phyloP scores from a whole-genome alignment of 1,140 invertebrate genomes.

The Drosophila repletoides region DNA sequence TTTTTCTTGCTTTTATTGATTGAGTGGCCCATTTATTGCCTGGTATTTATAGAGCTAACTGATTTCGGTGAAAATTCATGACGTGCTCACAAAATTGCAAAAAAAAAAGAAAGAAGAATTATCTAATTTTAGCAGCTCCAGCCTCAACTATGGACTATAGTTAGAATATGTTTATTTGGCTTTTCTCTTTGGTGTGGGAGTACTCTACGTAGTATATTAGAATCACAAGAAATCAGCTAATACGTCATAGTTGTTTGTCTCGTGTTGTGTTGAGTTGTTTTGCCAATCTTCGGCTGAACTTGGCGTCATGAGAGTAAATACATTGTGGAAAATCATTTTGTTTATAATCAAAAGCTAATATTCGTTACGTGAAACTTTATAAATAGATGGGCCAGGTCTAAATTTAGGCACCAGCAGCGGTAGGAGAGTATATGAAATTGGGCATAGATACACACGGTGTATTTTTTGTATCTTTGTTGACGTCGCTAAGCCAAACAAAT shows the following conservation, averaged over 20 bases:
- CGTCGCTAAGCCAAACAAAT: constrained; percentile 59
- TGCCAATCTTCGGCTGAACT: constrained; percentile 61
- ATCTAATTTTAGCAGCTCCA: constrained; percentile 35
- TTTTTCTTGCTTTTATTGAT: constrained; percentile 56
- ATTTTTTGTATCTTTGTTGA: constrained; percentile 30
- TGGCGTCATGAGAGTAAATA: constrained; percentile 71
- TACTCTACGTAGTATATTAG: constrained; percentile 5
- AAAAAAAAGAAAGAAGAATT: constrained; percentile 23
- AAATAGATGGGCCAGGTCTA: constrained; percentile 55
- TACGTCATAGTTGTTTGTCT: constrained; percentile 52
- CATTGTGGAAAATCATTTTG: constrained; percentile 53
- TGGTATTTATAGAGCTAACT: constrained; percentile 29
- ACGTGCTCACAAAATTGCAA: constrained; percentile 63
- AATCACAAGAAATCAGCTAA: constrained; percentile 19
- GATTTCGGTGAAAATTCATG: constrained; percentile 38
- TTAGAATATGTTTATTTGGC: constrained; percentile 56
- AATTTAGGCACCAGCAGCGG: constrained; percentile 45
- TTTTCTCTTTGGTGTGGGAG: constrained; percentile 28
- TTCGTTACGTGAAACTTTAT: constrained; percentile 66
- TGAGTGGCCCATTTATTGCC: constrained; percentile 40
- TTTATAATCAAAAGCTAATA: constrained; percentile 70
- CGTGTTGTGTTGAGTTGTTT: constrained; percentile 34
- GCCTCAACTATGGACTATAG: constrained; percentile 37
- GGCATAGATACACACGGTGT: constrained; percentile 16
- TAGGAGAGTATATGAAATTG: constrained; percentile 25